Conservation (phyloP, 2,888 invertebrate genomes). For the Helobdella robusta region DNA sequence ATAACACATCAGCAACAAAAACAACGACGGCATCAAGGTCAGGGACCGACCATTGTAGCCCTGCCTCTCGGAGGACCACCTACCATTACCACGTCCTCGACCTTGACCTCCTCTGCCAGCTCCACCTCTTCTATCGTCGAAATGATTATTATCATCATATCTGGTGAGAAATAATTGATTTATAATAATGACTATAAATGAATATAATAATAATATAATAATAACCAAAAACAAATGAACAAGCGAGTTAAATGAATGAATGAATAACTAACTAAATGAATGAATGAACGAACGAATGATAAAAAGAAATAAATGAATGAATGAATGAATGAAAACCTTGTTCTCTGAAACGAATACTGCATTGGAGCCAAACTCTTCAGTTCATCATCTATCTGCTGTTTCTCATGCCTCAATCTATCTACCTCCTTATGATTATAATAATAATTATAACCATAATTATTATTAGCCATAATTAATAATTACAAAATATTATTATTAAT, state of each 20-base stretch:
- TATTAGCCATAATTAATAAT: background rate
- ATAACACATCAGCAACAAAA: too few species aligned
- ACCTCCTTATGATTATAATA: constrained; percentile 66
- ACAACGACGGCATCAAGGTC: background rate
- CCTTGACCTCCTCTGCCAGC: background rate
- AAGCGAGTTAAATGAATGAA: too few species aligned
- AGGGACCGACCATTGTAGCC: background rate
- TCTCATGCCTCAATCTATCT: constrained; percentile 84
- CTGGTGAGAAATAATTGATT: too few species aligned
- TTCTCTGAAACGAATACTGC: background rate
- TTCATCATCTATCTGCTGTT: constrained; percentile 89
- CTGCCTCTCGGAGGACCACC: constrained; percentile 23
- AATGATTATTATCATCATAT: too few species aligned
- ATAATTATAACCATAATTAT: background rate
- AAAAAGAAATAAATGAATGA: too few species aligned
- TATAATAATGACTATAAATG: background rate
- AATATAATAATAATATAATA: background rate
- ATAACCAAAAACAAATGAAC: too few species aligned
- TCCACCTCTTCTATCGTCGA: constrained; percentile 5
- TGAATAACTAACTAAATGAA: too few species aligned
- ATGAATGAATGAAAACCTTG: too few species aligned
- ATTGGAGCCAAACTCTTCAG: constrained; percentile 50
- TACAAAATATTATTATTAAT: background rate
- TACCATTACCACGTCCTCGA: constrained; percentile 7
- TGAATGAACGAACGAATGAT: too few species aligned